These are phyloP conservation scores for Rhysida immarginata DNA, from an alignment of 1,140 invertebrate species.

Conservation along the genomic window DNA sequence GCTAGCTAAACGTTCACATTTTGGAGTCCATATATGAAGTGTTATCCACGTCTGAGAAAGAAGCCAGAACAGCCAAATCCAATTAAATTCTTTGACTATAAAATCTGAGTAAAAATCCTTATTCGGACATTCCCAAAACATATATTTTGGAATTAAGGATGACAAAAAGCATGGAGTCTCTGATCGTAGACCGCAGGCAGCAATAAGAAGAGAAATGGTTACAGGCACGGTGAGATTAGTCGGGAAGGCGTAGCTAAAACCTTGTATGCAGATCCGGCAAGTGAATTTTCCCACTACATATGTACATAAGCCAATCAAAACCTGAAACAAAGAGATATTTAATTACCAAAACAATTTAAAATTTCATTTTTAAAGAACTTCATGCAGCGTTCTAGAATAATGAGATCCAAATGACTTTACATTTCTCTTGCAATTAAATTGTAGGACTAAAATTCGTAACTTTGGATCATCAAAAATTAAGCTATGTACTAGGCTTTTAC, in stretches of 20 bases:
- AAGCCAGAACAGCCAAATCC: constrained; percentile 87
- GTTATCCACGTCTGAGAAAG: constrained; percentile 90
- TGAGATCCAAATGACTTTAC: too few relatives aligned
- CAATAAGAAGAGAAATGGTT: constrained; percentile 69
- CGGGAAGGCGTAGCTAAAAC: constrained; percentile 89
- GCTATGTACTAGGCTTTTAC: too few relatives aligned
- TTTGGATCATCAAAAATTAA: too few relatives aligned
- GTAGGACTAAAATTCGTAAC: too few relatives aligned
- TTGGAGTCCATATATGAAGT: constrained; percentile 91
- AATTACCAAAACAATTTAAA: too few relatives aligned
- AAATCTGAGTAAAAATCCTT: constrained; percentile 68
- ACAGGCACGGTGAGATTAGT: constrained; percentile 82
- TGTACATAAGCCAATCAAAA: constrained; percentile 65
- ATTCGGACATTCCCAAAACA: constrained; percentile 76
- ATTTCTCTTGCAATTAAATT: too few relatives aligned
- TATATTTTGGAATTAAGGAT: constrained; percentile 63
- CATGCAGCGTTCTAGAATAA: too few relatives aligned
- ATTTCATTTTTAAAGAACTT: too few relatives aligned
- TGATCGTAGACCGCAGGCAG: constrained; percentile 68
- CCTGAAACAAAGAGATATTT: constrained; percentile 32
- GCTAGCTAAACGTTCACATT: constrained; percentile 86
- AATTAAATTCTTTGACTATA: constrained; percentile 67
- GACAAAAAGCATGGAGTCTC: constrained; percentile 61
- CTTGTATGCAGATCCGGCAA: constrained; percentile 91
- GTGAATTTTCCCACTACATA: constrained; percentile 91